These are phyloP conservation scores for Chamaetylas fuelleborni DNA, from an alignment of 2,113 vertebrate species.

Conservation along the genomic window DNA sequence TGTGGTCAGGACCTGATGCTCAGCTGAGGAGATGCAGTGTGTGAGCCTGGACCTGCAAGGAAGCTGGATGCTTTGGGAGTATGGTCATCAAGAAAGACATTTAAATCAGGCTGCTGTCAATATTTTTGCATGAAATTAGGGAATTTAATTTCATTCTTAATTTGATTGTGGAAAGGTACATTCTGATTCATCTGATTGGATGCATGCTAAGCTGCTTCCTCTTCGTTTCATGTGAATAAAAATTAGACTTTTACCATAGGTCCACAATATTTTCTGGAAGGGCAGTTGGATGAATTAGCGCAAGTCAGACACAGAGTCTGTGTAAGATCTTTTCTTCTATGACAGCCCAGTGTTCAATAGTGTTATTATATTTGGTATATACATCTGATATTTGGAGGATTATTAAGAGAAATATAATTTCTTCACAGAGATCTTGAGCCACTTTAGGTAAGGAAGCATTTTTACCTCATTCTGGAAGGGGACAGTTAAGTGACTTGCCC, in stretches of 20 bases:
- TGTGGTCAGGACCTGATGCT: background rate
- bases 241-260: background rate
- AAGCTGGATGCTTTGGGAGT: background rate
- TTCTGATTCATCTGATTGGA: background rate
- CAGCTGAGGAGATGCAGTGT: background rate
- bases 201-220: background rate
- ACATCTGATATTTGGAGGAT: background rate
- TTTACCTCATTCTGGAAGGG: background rate
- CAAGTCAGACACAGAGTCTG: background rate
- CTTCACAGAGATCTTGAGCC: background rate
- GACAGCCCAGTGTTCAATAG: background rate
- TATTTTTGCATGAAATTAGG: background rate
- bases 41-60: background rate
- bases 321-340: background rate
- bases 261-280: background rate
- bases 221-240: background rate
- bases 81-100: background rate
- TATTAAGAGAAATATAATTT: background rate
- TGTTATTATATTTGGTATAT: background rate
- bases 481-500: background rate
- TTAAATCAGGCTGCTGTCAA: background rate
- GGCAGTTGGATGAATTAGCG: background rate
- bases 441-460: background rate
- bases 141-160: background rate
- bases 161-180: background rate